Conservation (phyloP, 2,888 invertebrate species). For the Athetis lepigone region DNA sequence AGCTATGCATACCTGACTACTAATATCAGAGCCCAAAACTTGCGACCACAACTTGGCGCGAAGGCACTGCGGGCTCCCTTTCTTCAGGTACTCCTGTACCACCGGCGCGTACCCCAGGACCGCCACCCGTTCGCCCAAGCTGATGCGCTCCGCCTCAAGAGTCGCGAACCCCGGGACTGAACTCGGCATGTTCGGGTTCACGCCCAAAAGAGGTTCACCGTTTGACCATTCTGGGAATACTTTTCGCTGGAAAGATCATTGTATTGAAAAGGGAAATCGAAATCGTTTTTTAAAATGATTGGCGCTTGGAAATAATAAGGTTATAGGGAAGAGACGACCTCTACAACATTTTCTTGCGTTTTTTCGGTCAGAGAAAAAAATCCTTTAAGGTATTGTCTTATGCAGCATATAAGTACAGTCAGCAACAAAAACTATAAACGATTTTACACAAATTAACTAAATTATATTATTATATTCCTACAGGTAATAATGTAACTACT, state of each 20-base stretch:
- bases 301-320: no score
- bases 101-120: conserved; percentile 95
- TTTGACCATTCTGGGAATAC: conserved; percentile 93
- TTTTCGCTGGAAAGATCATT: conserved; percentile 89
- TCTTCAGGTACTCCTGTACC: conserved; percentile 97
- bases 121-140: conserved; percentile 94
- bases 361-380: no score
- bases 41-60: conserved; percentile 96
- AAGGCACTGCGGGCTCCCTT: conserved; percentile 94
- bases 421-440: no score
- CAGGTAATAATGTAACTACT: no score
- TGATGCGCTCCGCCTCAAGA: conserved; percentile 93
- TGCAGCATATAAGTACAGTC: no score
- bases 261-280: background rate
- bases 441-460: no score
- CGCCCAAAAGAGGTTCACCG: conserved; percentile 94
- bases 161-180: conserved; percentile 89
- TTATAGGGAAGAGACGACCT: no score
- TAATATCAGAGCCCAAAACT: conserved; percentile 95
- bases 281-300: no score
- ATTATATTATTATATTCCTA: no score
- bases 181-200: conserved; percentile 91
- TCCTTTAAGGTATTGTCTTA: no score
- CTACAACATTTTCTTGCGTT: no score
- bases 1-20: conserved; percentile 92